Percentiles rank a stretch among this genome's conserved stretches.
Conservation (phyloP, 2,888 invertebrate genomes). For the Toxonevra muliebris region DNA sequence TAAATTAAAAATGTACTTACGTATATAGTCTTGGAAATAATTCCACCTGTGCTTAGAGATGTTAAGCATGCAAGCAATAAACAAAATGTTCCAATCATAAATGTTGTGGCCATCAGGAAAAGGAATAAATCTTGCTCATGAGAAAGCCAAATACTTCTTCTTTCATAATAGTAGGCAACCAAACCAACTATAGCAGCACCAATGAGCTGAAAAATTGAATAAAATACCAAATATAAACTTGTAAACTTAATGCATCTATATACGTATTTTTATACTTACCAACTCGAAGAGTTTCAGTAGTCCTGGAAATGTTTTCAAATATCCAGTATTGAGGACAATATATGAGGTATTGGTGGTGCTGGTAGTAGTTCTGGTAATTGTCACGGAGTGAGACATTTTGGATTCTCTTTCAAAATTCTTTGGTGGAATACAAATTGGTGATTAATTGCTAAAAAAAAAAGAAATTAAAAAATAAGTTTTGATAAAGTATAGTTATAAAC, state of each 20-base stretch:
- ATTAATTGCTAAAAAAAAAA: conserved; percentile 33
- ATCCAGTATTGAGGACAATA: conserved; percentile 82
- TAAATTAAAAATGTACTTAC: conserved; percentile 48
- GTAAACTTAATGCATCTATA: neutral
- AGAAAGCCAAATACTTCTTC: conserved; percentile 47
- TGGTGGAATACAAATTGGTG: conserved; percentile 18
- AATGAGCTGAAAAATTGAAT: conserved; percentile 70
- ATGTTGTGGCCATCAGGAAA: conserved; percentile 78
- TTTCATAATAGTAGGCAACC: conserved; percentile 70
- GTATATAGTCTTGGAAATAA: conserved; percentile 77
- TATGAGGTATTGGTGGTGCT: conserved; percentile 80
- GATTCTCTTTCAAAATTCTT: conserved; percentile 31
- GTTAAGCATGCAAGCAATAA: conserved; percentile 78
- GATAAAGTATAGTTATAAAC: too few relatives aligned
- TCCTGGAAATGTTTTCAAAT: conserved; percentile 81
- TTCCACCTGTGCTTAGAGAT: conserved; percentile 82
- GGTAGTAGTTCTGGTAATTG: conserved; percentile 86
- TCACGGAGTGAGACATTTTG: conserved; percentile 88
- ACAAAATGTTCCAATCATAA: conserved; percentile 82
- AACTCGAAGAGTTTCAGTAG: conserved; percentile 82
- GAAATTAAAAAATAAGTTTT: too few relatives aligned
- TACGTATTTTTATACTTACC: conserved; percentile 67
- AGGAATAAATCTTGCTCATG: conserved; percentile 73
- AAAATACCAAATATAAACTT: neutral
- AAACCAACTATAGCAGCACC: conserved; percentile 80